These are phyloP conservation scores for Penaeus monodon DNA, from an alignment of 2,888 invertebrate genomes.

Conservation along the genomic window DNA sequence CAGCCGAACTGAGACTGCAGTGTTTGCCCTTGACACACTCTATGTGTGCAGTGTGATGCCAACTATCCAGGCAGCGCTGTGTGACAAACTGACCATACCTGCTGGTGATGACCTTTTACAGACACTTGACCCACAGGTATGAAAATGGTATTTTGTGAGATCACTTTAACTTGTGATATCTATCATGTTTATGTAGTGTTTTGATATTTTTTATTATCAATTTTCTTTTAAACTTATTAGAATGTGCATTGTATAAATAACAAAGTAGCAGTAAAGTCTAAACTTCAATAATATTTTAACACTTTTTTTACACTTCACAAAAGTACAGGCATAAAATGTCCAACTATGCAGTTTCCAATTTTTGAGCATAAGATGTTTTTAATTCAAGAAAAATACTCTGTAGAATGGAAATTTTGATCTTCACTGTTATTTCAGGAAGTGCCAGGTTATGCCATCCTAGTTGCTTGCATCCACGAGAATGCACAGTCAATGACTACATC, in stretches of 20 bases:
- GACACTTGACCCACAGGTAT: conserved; percentile 57
- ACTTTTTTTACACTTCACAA: no score
- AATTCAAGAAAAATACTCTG: no score
- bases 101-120: conserved; percentile 59
- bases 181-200: no score
- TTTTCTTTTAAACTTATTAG: no score
- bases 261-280: no score
- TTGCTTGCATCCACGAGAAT: conserved; percentile 61
- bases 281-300: no score
- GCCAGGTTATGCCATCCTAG: conserved; percentile 63
- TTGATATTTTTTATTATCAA: no score
- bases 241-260: no score
- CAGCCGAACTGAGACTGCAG: conserved; percentile 80
- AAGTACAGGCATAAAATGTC: background rate
- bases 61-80: conserved; percentile 74
- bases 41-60: conserved; percentile 92
- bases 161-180: background rate
- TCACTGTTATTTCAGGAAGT: conserved; percentile 46
- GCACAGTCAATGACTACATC: conserved; percentile 50
- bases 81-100: conserved; percentile 62
- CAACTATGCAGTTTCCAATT: background rate
- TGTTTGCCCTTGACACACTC: conserved; percentile 85
- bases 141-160: background rate
- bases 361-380: no score
- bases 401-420: background rate